These are phyloP conservation scores for Caranx melampygus DNA, from an alignment of 2,113 vertebrate genomes.

Conservation along the genomic window DNA sequence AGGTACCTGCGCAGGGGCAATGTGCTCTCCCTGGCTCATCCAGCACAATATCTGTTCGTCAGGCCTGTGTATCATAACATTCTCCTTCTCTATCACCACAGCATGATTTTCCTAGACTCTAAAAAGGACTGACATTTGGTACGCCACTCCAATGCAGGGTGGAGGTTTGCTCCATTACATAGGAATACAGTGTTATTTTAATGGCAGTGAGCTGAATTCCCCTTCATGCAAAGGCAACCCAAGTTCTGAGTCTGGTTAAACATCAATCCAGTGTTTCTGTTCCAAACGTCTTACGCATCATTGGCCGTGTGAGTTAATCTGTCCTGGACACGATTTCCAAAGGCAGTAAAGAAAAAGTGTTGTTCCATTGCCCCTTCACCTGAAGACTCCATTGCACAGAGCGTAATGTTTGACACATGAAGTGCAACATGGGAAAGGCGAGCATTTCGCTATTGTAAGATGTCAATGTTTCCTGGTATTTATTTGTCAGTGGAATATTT, in stretches of 20 bases:
- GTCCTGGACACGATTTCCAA: conserved; percentile 70
- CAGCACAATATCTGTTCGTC: conserved; percentile 42
- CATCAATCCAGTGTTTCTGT: conserved; percentile 73
- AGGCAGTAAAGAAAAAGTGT: conserved; percentile 63
- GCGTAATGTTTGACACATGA: conserved; percentile 58
- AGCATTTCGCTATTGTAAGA: conserved; percentile 67
- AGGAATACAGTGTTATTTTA: conserved; percentile 60
- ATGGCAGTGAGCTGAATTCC: conserved; percentile 42
- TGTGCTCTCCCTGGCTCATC: conserved; percentile 30
- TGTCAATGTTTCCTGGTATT: conserved; percentile 80
- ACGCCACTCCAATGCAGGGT: conserved; percentile 2
- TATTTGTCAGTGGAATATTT: conserved; percentile 79
- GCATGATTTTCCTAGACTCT: conserved; percentile 40
- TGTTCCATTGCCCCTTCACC: conserved; percentile 70
- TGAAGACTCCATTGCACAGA: conserved; percentile 51
- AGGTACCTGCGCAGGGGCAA: conserved; percentile 24
- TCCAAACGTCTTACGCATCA: conserved; percentile 64
- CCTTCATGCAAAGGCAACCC: conserved; percentile 44
- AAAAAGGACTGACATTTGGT: conserved; percentile 37
- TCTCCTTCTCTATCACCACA: conserved; percentile 36
- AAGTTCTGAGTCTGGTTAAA: conserved; percentile 71
- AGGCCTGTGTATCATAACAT: conserved; percentile 39
- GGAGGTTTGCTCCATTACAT: conserved; percentile 46
- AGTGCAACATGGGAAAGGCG: conserved; percentile 48
- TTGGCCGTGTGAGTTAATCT: conserved; percentile 76